Percentiles rank a stretch among this genome's conserved stretches.
These are phyloP conservation scores for Porites australiensis DNA, from an alignment of 64 coral and sea anemone genomes.

Conservation along the genomic window DNA sequence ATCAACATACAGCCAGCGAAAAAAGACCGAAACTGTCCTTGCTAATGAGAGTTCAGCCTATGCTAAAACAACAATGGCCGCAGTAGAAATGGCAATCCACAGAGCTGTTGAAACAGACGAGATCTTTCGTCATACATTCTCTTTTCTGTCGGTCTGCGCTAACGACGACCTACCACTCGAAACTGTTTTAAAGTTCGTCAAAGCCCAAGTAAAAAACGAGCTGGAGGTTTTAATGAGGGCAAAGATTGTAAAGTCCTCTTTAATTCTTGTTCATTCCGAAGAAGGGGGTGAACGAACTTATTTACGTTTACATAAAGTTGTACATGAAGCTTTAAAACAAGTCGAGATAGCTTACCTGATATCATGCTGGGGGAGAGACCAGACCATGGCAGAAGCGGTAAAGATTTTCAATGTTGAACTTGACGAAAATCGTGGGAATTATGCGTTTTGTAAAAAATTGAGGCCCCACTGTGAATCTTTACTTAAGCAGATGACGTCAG, in stretches of 20 bases:
- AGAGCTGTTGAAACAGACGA: not conserved
- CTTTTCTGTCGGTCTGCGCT: slow-evolving; percentile 48
- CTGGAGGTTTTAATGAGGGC: slow-evolving; percentile 19
- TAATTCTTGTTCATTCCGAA: slow-evolving; percentile 7
- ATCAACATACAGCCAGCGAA: slow-evolving; percentile 34
- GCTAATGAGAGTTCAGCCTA: slow-evolving; percentile 35
- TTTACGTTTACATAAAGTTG: slow-evolving; percentile 55
- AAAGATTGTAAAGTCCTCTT: slow-evolving; percentile 30
- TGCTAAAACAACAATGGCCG: slow-evolving; percentile 39
- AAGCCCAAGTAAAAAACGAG: not conserved
- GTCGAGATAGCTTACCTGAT: too few relatives aligned
- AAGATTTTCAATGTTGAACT: slow-evolving; percentile 11
- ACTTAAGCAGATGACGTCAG: not conserved
- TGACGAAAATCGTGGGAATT: not conserved
- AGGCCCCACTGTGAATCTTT: not conserved
- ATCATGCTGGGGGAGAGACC: not conserved
- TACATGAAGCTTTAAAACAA: not conserved
- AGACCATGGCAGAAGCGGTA: not conserved
- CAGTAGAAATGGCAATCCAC: slow-evolving; percentile 50
- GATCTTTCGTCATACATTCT: slow-evolving; percentile 35
- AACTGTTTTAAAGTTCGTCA: slow-evolving; percentile 48
- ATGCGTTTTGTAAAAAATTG: not conserved
- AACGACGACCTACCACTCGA: slow-evolving; percentile 44
- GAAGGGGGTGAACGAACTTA: not conserved
- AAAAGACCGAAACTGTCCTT: slow-evolving; percentile 31